Evolutionary conservation across 2,797 vertebrate species (phyloP), one percentile per base, ranked within the genome.

Genomic region (Lutjanus campechanus): DNA sequence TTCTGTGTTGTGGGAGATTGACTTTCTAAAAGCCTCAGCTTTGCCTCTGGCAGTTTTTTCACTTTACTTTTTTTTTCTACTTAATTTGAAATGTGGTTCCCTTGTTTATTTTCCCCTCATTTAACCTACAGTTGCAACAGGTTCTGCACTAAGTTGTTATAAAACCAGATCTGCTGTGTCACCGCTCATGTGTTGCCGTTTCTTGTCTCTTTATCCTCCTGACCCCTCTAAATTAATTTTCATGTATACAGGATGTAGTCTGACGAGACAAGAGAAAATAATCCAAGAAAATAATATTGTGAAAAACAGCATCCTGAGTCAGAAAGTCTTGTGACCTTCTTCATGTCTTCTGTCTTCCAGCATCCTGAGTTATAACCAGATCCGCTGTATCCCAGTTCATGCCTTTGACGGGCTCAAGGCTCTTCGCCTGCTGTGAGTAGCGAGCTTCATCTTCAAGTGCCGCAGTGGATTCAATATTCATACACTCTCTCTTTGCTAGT

Each of bases 361-460:
- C 79, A 99, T 99, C 94, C 92, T 99, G 94, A 99, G 98, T 87
- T 99, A 99, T 89, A 99, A 99, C 89, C 94, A 97, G 78, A 97
- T 99, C 12, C 96, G 96, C n/a, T 99, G 98, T 93, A 96, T 99
- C 79, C 98, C 98, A 0, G 87, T 96, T 67, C 96, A 98, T 0
- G 97, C 98, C 8, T 99, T 99, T 83, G 91, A 95, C 0, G 98
- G 98, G 4, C 97, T 99, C 70, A 96, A 96, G 62, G 97, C 98
- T 1, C 97, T 99, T 47, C 96, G 98, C 22, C 96, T 99, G 84
- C 95, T 99, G 98, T 99, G 93, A 99, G 98, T 97, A 85, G 84
- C 75, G 8, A 59, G 61, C 71, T 82, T 81, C 86, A 75, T 74
- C 74, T 76, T 85, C 49, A 22, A 69, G 65, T 83, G 82, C 71